phyloP scores from a whole-genome alignment of 2,797 vertebrate species.

The Brachyalestes nurse region DNA sequence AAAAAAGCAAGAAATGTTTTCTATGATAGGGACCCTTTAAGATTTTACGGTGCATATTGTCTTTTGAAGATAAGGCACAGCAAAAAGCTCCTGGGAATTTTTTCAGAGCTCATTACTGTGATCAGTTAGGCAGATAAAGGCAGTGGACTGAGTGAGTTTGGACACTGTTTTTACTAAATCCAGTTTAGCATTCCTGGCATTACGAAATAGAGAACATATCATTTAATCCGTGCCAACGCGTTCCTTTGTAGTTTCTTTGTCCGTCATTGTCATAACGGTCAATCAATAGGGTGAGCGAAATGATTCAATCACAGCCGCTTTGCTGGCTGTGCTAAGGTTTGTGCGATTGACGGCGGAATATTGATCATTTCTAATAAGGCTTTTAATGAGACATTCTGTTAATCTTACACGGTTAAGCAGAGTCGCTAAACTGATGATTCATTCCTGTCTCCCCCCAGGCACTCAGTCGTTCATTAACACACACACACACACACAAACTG shows the following conservation, averaged over 20 bases:
- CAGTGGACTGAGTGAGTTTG: background rate
- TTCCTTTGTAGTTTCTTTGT: background rate
- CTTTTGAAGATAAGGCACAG: background rate
- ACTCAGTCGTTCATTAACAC: background rate
- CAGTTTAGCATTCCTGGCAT: background rate
- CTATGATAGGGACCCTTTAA: too few relatives aligned
- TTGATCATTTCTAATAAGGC: constrained; percentile 36
- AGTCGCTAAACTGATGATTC: constrained; percentile 31
- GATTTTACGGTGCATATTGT: background rate
- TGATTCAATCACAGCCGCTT: background rate
- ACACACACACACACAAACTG: background rate
- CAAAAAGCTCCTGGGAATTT: background rate
- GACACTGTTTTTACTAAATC: background rate
- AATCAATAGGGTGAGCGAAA: background rate
- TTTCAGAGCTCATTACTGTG: background rate
- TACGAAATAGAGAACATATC: background rate
- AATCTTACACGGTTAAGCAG: constrained; percentile 28
- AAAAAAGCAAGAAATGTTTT: too few relatives aligned
- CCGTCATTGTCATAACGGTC: too few relatives aligned
- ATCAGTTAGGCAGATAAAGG: background rate
- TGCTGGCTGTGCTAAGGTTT: background rate
- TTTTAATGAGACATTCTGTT: constrained; percentile 25
- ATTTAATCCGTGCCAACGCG: background rate
- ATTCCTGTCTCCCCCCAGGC: constrained; percentile 18
- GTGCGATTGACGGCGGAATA: constrained; percentile 14